Percentiles rank a stretch among this genome's conserved stretches.
phyloP scores from a whole-genome alignment of 2,888 invertebrate species.

The Tinea trinotella region DNA sequence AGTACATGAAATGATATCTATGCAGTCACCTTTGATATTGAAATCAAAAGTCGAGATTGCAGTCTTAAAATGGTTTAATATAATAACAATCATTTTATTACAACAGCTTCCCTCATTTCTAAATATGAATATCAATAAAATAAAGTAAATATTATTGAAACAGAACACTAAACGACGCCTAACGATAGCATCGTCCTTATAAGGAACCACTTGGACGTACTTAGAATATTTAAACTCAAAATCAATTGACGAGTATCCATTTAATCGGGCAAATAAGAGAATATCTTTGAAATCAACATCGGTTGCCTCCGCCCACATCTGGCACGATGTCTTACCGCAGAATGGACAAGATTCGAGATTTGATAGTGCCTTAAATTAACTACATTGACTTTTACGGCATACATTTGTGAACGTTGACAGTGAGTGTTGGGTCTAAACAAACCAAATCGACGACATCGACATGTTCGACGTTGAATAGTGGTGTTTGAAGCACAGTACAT shows the following conservation, averaged over 20 bases:
- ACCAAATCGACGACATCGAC: constrained; percentile 31
- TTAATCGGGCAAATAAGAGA: constrained; percentile 22
- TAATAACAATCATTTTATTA: neutral
- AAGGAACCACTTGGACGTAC: constrained; percentile 16
- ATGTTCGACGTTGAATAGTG: constrained; percentile 34
- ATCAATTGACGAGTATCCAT: constrained; percentile 18
- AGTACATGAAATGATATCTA: neutral
- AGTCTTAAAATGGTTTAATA: neutral
- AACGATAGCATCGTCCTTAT: constrained; percentile 11
- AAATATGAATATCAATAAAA: neutral
- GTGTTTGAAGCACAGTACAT: constrained; percentile 26
- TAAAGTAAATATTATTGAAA: neutral
- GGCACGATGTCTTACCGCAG: constrained; percentile 33
- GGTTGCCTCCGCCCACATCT: constrained; percentile 42
- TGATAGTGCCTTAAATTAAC: constrained; percentile 52
- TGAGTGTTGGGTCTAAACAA: constrained; percentile 39
- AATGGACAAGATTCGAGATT: constrained; percentile 38
- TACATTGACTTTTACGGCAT: constrained; percentile 47
- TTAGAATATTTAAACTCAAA: constrained; percentile 19
- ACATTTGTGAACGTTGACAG: constrained; percentile 50
- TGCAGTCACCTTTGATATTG: neutral
- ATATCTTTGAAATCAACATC: constrained; percentile 53
- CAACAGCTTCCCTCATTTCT: neutral
- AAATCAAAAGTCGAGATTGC: neutral
- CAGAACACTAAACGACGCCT: neutral